phyloP scores from a whole-genome alignment of 2,113 vertebrate species.

The Ahaetulla prasina region DNA sequence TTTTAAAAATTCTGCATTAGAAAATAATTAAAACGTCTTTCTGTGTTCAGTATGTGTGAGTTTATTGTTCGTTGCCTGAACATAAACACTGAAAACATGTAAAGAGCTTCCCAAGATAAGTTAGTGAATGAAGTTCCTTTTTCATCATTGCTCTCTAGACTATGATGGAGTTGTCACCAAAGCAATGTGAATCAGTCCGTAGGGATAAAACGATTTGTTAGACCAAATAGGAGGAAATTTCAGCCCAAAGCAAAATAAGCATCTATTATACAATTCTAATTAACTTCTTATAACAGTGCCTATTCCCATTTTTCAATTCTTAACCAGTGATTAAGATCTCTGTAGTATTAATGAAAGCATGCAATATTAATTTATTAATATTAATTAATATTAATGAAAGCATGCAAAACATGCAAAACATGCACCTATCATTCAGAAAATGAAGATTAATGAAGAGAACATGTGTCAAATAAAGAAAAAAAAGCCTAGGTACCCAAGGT shows the following conservation, averaged over 20 bases:
- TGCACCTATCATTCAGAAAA: not conserved
- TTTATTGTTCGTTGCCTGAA: not conserved
- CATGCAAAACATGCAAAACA: no score
- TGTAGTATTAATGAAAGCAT: not conserved
- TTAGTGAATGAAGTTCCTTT: not conserved
- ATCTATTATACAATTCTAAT: not conserved
- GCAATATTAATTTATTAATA: no score
- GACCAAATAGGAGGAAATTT: not conserved
- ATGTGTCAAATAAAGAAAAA: not conserved
- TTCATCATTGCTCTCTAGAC: not conserved
- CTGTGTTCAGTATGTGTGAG: not conserved
- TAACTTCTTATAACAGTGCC: not conserved
- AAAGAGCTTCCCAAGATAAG: not conserved
- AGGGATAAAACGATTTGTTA: not conserved
- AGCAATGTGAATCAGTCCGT: not conserved
- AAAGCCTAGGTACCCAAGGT: not conserved
- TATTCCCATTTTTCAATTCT: not conserved
- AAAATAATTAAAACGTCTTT: not conserved
- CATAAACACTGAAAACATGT: not conserved
- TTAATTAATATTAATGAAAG: not conserved
- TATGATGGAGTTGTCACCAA: not conserved
- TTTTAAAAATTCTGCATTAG: not conserved
- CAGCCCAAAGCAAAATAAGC: not conserved
- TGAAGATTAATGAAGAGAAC: not conserved
- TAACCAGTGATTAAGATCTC: not conserved